Base-by-base conservation (phyloP, 2,888 invertebrate genomes). In the Chrysotoxum bicinctum region DNA sequence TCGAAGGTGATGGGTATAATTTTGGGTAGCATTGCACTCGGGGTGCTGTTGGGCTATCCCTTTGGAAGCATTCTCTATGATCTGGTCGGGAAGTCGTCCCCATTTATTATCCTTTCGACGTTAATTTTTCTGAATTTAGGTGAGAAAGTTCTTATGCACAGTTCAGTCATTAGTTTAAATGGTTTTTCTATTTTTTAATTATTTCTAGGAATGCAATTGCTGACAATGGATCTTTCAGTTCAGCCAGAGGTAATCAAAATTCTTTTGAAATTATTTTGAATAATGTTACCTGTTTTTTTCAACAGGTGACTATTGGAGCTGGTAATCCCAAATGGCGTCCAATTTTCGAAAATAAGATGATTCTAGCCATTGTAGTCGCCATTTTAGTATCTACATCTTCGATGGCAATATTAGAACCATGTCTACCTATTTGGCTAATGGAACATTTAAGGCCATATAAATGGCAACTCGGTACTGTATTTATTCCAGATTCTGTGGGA, bases 401-500 rank as follows among this genome's bases (percentile, higher is more conserved):
- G 0, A 96, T 97, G 95, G 96, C 97, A 0, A 94, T 96, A 87
- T 90, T 97, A 87, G 97, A 97, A 90, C 96, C 97, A 0, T 96
- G 96, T 82, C 92, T 97, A 16, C 97, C 97, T 0, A 94, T 97
- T 88, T 97, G 97, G 97, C 91, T 97, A 48, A 94, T 96, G 90
- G 90, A 91, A 87, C 89, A 92, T 82, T 84, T 92, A 0, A 90
- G 90, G 72, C 91, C 92, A 0, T 91, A 90, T 58, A 92, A 91
- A 83, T 96, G 96, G 96, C 95, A 96, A 90, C 91, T 95, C 89
- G 97, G 97, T 3, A 95, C 96, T 0, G 96, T 97, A 6, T 97
- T 97, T 89, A 95, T 97, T 83, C 97, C 97, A 0, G 97, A 97
- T 90, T 97, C 97, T 88, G 89, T 97, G 37, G 97, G 97, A 0